Base-by-base conservation (phyloP, 2,888 invertebrate species). In the Therioaphis trifolii region DNA sequence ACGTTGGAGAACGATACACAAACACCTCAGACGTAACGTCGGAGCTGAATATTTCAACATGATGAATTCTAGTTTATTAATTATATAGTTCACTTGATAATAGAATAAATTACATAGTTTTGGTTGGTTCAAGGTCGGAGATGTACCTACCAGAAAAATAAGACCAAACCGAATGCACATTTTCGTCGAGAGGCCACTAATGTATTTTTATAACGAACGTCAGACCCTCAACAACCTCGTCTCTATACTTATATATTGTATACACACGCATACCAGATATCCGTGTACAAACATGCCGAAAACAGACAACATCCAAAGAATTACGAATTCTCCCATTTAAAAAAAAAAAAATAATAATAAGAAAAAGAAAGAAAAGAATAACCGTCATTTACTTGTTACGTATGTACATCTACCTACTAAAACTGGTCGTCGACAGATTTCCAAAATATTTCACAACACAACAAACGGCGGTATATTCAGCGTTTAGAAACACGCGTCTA, bases 41-140 rank as follows among this genome's bases (percentile, higher is more conserved):
- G 2, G 80, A 49, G 9, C 49, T 29, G 18, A 61, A 72, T 49
- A 63, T 82, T 82, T 82, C 82, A 27, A 24, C 80, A 46, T 27
- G 61, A 82, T 52, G 49, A 80, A 74, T 63, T 82, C 82, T 46
- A 72, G 82, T 52, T 72, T 82, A 74, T 72, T 82, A 80, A 80
- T 78, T 69, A 69, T 68, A 78, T 55, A 66, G 78, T 69, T 78
- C 68, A 55, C 55, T 69, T 15, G 78, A 76, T 29, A 46, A 43
- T 35, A 46, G 80, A 80, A 80, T 80, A 80, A 80, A 72, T 72
- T 72, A 72, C 69, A 71, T 68, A 72, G 46, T 72, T 82, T 82
- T 82, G 29, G n/a, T 74, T 12, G 58, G 61, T 82, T 82, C 72
- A 82, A 82, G 82, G 82, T 63, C 63, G 61, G 24, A 63, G 35